Percentiles rank a stretch among this genome's conserved stretches.
Conservation (phyloP, 1,140 invertebrate species). For the Leptinotarsa lineolata region DNA sequence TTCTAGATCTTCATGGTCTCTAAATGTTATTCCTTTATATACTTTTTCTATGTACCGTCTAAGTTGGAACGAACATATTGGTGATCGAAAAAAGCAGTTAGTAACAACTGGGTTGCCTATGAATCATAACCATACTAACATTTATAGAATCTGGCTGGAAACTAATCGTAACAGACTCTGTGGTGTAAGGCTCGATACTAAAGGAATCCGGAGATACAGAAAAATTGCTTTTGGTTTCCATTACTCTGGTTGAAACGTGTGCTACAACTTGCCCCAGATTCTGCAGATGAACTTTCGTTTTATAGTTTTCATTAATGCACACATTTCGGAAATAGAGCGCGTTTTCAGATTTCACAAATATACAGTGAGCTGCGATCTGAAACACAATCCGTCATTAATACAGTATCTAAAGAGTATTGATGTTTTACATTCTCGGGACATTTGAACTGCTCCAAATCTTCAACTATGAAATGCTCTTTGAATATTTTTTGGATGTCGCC, state of each 20-base stretch:
- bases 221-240: conserved; percentile 33
- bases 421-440: conserved; percentile 32
- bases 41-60: no score
- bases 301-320: conserved; percentile 37
- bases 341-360: conserved; percentile 36
- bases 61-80: conserved; percentile 7
- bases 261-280: conserved; percentile 44
- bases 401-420: neutral
- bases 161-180: conserved; percentile 32
- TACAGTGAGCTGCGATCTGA: conserved; percentile 33
- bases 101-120: no score
- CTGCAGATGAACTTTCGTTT: conserved; percentile 39
- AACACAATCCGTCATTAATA: neutral
- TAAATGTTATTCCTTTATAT: no score
- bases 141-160: conserved; percentile 46
- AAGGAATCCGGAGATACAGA: conserved; percentile 35
- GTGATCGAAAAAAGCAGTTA: neutral
- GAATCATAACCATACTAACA: conserved; percentile 33
- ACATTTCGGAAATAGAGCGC: conserved; percentile 42
- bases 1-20: no score
- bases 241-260: conserved; percentile 29
- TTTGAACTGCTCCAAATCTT: conserved; percentile 18
- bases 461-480: conserved; percentile 44
- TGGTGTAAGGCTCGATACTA: conserved; percentile 40
- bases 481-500: conserved; percentile 43